Evolutionary conservation across 1,140 invertebrate species (phyloP), one percentile per base, ranked within the genome.

Genomic region (Conus betulinus): DNA sequence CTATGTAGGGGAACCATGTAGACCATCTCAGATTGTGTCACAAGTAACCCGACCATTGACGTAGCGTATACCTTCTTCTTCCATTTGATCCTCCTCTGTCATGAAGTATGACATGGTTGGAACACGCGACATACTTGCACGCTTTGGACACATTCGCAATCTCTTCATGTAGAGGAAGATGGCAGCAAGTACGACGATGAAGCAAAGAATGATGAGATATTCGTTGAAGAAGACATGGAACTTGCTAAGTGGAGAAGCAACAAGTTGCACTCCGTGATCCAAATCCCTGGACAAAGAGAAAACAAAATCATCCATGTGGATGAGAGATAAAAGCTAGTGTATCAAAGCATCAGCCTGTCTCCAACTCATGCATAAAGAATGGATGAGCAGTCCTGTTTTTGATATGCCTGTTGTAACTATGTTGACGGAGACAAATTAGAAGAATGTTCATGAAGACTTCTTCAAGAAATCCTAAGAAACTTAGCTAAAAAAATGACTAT

Each of bases 81-180:
- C 91, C 81, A 90, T 87, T 86, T 93, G 90, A 51, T 91, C 84
- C 55, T 91, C 91, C 20, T 93, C 93, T 10, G 91, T 92, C 93
- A 93, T 93, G 87, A 94, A 93, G 57, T 93, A 94, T 1, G 92
- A 91, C 91, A 93, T 93, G 25, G 93, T 93, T 13, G 94, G 93
- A 7, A 94, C 93, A 17, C 91, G 87, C 5, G 84, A 82, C 71
- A 94, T 60, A 55, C 90, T 89, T 55, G 87, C 51, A 20, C 87
- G 88, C 15, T 88, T 74, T 10, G 90, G 91, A 76, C 91, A 91
- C 57, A 92, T 85, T 25, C 90, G 87, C 74, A 94, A 84, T 3
- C 90, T 89, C 60, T 91, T 91, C 85, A 93, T 87, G 86, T 94
- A 93, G 7, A 93, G 85, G 53, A 92, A 55, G n/a, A 94, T 94